Evolutionary conservation across 2,888 invertebrate species (phyloP), one percentile per base, ranked within the genome.

Genomic region (Lochmaea crataegi): DNA sequence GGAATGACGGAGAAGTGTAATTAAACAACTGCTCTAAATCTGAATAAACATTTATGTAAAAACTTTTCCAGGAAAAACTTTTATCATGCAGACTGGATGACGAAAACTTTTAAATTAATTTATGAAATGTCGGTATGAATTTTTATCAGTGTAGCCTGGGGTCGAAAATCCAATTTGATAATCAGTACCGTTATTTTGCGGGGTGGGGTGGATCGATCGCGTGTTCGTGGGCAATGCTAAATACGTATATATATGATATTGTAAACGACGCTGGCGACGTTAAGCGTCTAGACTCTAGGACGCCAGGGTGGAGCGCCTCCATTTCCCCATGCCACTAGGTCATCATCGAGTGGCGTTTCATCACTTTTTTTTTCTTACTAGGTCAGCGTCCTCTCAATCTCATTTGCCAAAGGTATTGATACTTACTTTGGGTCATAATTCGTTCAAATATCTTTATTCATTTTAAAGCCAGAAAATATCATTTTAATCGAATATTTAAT

Each of bases 221-320:
- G 82, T 84, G 83, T 83, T 81, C 81, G 81, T 80, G 78, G 77
- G 83, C 80, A 81, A 81, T 82, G 79, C 78, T 80, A 69, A 74
- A 71, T 71, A 74, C 74, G 18, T 53, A 71, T 66, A 74, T 72
- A 76, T 76, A 68, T 70, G 71, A 71, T 76, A 77, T 75, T 69
- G 75, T 73, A 77, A 77, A 77, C 84, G 84, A 83, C 84, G 82
- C 76, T 80, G 80, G 76, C 82, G 81, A 80, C 82, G 82, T 78
- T 81, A 77, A 79, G 80, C 83, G 86, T 86, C 86, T 86, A 86
- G 86, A 86, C 86, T 83, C 77, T 76, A 80, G 80, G 85, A 82
- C 86, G 85, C 85, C 84, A 77, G 82, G 83, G 84, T 83, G 84
- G 83, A 83, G 84, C 75, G 76, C 80, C 77, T 79, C 78, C 79